Percentiles rank a stretch among this genome's conserved stretches.
Conservation (phyloP, 2,797 vertebrate species). For the Oceanodroma leucorhoa region DNA sequence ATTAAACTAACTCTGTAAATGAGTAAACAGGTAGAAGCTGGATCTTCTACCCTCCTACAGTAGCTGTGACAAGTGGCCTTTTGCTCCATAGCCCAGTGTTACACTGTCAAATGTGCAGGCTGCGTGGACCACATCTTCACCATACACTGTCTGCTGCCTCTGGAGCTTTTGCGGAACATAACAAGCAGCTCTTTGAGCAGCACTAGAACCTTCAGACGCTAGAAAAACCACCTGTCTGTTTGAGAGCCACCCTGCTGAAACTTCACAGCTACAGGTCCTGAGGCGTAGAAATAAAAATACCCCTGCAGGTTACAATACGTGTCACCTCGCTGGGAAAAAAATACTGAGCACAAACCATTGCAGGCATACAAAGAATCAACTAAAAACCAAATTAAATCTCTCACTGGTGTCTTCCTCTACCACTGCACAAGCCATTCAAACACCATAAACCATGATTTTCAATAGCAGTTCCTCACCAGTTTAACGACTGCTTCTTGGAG, state of each 20-base stretch:
- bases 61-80: not conserved
- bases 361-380: not conserved
- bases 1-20: not conserved
- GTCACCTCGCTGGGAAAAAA: not conserved
- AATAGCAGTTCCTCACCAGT: not conserved
- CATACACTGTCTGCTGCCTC: not conserved
- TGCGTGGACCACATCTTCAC: accelerated
- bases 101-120: not conserved
- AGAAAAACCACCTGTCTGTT: not conserved
- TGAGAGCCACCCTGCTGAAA: not conserved
- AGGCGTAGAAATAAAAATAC: not conserved
- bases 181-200: not conserved
- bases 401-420: not conserved
- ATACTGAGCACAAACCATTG: not conserved
- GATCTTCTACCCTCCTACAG: not conserved
- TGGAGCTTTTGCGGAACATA: not conserved
- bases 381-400: not conserved
- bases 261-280: not conserved
- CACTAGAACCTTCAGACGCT: not conserved
- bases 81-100: not conserved
- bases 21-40: not conserved
- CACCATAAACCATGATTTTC: not conserved
- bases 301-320: not conserved
- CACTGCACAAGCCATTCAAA: not conserved
- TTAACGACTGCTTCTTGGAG: not conserved